Base-by-base conservation (phyloP, 2,113 vertebrate genomes). In the Perca flavescens region DNA sequence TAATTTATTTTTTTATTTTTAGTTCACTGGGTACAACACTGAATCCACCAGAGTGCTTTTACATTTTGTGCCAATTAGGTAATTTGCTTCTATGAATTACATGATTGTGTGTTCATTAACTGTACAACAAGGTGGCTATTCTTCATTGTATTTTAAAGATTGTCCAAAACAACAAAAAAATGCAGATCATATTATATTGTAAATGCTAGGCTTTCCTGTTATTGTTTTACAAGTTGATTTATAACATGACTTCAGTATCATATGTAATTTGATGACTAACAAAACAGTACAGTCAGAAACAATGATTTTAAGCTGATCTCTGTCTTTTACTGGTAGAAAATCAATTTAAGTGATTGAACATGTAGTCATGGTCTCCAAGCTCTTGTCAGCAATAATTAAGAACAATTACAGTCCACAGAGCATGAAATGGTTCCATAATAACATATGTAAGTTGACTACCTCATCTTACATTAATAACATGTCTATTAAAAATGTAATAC, bases 21-120 rank as follows among this genome's bases (percentile, higher is more conserved):
- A 72, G 34, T 58, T 84, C 73, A 73, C 12, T 8, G 17, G 12
- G 25, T 72, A 22, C 63, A 67, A 72, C 13, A 72, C 43, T 77
- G 49, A 82, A 87, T 85, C 56, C 82, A 60, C 19, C 28, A 10
- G 17, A 77, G 31, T 31, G 64, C 63, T 65, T 77, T 14, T 19
- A 58, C 49, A 63, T 85, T 61, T 58, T 69, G 71, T 68, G 60
- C 74, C 75, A 71, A 46, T 79, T 83, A 70, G 76, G 58, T 63
- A 8, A 71, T 79, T 77, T 72, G 21, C 71, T 77, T 31, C 17
- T 15, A 57, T 87, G 75, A 87, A 85, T 86, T 50, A 86, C 34
- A 62, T 31, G 60, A 46, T 46, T 57, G 58, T 50, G 47, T 36
- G 22, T 50, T 78, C 5, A 76, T 63, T 60, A 57, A 53, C 22